phyloP scores from a whole-genome alignment of 2,797 vertebrate genomes.

The Simalia tracyae region DNA sequence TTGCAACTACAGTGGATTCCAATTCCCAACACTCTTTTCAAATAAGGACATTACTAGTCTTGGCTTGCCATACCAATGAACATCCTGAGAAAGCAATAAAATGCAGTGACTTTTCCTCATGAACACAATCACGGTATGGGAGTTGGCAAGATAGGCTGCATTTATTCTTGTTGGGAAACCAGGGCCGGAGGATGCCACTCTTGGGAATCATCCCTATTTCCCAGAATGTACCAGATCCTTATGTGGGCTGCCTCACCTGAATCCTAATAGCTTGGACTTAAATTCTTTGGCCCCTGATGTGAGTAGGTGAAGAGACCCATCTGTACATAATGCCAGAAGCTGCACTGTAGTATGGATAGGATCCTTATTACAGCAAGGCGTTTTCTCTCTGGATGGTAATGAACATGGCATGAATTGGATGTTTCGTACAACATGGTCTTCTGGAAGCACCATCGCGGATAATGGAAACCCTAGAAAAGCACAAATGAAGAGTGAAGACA shows the following conservation, averaged over 20 bases:
- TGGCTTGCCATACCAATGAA: background rate
- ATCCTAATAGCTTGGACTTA: conserved; percentile 58
- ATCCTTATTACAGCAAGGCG: conserved; percentile 5
- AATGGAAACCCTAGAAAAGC: conserved; percentile 66
- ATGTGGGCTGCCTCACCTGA: conserved; percentile 71
- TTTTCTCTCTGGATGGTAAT: conserved; percentile 37
- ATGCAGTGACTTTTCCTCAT: background rate
- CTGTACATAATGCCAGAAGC: conserved; percentile 75
- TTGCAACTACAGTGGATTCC: background rate
- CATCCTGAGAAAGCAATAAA: background rate
- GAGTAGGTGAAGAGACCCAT: conserved; percentile 75
- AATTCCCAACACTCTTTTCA: background rate
- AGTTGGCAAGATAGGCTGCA: background rate
- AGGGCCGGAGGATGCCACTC: no score
- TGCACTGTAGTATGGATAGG: conserved; percentile 50
- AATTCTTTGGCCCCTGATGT: conserved; percentile 47
- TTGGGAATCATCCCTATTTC: no score
- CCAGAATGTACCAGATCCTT: background rate
- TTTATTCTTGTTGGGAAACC: background rate
- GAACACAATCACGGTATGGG: background rate
- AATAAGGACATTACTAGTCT: background rate
- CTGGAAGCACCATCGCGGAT: conserved; percentile 64
- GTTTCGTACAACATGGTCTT: conserved; percentile 61
- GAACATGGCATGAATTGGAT: conserved; percentile 75
- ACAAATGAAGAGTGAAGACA: background rate